Percentiles rank a stretch among this genome's conserved stretches.
Evolutionary conservation across 2,888 invertebrate species (phyloP).

Genomic region (Erebia palarica): DNA sequence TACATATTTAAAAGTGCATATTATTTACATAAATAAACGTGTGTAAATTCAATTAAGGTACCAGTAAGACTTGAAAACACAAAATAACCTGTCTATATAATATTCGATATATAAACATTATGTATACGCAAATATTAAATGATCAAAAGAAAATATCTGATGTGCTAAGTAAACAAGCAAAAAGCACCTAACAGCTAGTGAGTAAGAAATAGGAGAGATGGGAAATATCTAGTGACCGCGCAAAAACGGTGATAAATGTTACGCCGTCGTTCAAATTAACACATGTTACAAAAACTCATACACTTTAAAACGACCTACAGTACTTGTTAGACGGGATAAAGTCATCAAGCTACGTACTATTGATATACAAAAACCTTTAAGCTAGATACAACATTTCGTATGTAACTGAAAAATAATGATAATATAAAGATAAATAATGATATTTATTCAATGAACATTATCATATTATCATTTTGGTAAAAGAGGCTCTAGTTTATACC

Average conservation of each 20-base stretch:
- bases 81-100: background rate
- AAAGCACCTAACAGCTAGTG: background rate
- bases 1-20: too few species aligned
- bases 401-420: too few species aligned
- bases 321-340: constrained; percentile 38
- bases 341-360: constrained; percentile 37
- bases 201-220: constrained; percentile 20
- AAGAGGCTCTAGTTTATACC: too few species aligned
- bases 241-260: constrained; percentile 23
- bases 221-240: constrained; percentile 11
- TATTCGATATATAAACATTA: background rate
- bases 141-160: constrained; percentile 8
- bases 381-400: too few species aligned
- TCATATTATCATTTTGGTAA: too few species aligned
- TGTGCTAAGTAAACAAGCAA: constrained; percentile 1
- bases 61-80: background rate
- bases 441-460: background rate
- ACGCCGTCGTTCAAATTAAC: constrained; percentile 25
- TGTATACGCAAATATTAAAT: background rate
- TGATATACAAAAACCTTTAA: background rate
- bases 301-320: constrained; percentile 29
- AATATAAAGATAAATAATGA: too few species aligned
- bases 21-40: too few species aligned
- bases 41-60: too few species aligned
- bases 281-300: constrained; percentile 29